phyloP scores from a whole-genome alignment of 1,140 invertebrate species.

The Parasteatoda tepidariorum region DNA sequence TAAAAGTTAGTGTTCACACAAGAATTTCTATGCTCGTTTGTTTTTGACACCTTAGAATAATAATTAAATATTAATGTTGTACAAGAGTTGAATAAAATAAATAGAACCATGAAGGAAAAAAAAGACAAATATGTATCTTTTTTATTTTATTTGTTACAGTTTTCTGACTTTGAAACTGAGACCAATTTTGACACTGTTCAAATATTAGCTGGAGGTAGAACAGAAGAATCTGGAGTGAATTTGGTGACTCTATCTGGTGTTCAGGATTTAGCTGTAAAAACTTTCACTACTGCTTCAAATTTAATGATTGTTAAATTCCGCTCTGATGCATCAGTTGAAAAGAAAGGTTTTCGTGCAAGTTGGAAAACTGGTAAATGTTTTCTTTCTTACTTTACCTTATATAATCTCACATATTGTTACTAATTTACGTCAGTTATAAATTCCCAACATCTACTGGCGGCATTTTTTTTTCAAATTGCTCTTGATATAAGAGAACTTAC shows the following conservation, averaged over 20 bases:
- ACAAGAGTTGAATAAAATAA: too few species aligned
- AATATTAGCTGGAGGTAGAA: conserved; percentile 92
- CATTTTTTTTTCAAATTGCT: too few species aligned
- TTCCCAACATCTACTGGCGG: too few species aligned
- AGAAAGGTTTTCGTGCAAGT: conserved; percentile 82
- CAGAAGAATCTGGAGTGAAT: conserved; percentile 92
- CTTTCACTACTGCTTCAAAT: conserved; percentile 95
- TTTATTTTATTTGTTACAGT: conserved; percentile 72
- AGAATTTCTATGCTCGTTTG: too few species aligned
- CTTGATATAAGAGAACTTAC: too few species aligned
- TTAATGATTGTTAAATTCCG: conserved; percentile 98
- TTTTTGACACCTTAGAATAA: too few species aligned
- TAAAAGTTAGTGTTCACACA: too few species aligned
- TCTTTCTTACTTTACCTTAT: background rate
- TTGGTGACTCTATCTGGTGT: conserved; percentile 89
- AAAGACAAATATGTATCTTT: too few species aligned
- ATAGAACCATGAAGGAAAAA: too few species aligned
- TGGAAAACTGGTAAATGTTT: conserved; percentile 72
- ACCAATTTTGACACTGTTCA: conserved; percentile 95
- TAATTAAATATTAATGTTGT: too few species aligned
- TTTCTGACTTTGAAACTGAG: conserved; percentile 97
- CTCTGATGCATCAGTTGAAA: conserved; percentile 91
- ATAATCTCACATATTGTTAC: too few species aligned
- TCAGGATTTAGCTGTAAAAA: conserved; percentile 79
- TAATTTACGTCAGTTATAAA: too few species aligned